Evolutionary conservation across 2,113 vertebrate genomes (phyloP), one percentile per base, ranked within the genome.

Genomic region (Chamaea fasciata): DNA sequence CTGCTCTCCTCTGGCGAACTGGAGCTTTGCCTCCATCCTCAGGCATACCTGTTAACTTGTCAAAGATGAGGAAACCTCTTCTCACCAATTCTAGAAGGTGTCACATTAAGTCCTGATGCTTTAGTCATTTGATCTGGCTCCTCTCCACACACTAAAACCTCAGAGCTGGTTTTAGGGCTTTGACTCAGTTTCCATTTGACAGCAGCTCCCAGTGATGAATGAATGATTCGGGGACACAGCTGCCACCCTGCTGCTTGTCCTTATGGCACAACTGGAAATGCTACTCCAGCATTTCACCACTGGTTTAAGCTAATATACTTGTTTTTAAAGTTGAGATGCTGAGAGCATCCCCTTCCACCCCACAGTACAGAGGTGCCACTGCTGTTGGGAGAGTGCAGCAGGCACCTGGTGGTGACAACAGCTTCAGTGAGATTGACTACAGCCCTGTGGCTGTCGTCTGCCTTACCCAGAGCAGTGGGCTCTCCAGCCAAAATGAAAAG

Each of bases 181-280:
- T 93, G 88, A 94, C 80, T 95, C 92, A 87, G 68, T 90, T 92
- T 94, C 52, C 30, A 41, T 93, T 90, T 75, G 71, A 71, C 76
- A 93, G 31, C 55, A 78, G 27, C 42, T 81, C 31, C 41, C 47
- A 23, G 47, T 59, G 35, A 50, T 41, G 79, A 90, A 67, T 24
- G 37, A 69, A 27, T 0, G 0, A 18, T 26, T 81, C 0, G 0
- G 74, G 81, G 60, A 47, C 0, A 3, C 76, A 87, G 86, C 47
- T 93, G 30, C 71, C 76, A 55, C 56, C 76, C 63, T 63, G 68
- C 53, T 90, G 20, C 78, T 91, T 50, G 57, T 35, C 55, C 67
- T 87, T 33, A 35, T 33, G 46, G 55, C 68, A 83, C 76, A 59
- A 70, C 73, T 60, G 60, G 47, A 81, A 86, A 56, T 56, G 33